Percentiles rank a stretch among this genome's conserved stretches.
These are phyloP conservation scores for Iphiclides podalirius DNA, from an alignment of 2,888 invertebrate genomes.

Conservation along the genomic window DNA sequence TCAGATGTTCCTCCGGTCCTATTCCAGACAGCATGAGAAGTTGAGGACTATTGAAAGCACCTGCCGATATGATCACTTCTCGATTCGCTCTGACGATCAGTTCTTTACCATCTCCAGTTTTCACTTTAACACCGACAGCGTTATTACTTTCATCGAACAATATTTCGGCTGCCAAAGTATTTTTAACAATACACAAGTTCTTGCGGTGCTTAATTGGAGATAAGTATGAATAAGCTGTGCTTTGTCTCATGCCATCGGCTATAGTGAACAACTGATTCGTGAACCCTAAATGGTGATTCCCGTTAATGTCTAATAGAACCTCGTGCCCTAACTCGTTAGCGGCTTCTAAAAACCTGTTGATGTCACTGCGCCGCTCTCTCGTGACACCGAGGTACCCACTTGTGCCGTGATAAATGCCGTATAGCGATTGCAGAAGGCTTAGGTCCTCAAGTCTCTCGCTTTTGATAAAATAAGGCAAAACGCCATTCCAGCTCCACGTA, in stretches of 20 bases:
- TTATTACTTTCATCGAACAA: conserved; percentile 39
- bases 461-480: conserved; percentile 36
- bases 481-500: conserved; percentile 32
- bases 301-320: conserved; percentile 42
- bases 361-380: conserved; percentile 25
- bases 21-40: conserved; percentile 50
- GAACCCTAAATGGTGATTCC: conserved; percentile 41
- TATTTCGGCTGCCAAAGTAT: conserved; percentile 40
- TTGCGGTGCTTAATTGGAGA: conserved; percentile 31
- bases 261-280: conserved; percentile 36
- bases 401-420: conserved; percentile 33
- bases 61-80: conserved; percentile 48
- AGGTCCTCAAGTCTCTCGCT: conserved; percentile 34
- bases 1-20: conserved; percentile 41
- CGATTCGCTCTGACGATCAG: conserved; percentile 34
- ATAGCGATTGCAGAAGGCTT: conserved; percentile 27
- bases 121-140: conserved; percentile 38
- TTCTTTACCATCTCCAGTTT: conserved; percentile 23
- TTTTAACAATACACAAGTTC: conserved; percentile 40
- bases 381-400: conserved; percentile 34
- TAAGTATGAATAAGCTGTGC: conserved; percentile 40
- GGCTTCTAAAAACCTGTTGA: conserved; percentile 32
- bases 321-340: conserved; percentile 43
- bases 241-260: conserved; percentile 39
- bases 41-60: conserved; percentile 43